Percentiles rank a stretch among this genome's conserved stretches.
phyloP scores from a whole-genome alignment of 2,797 vertebrate genomes.

The Trematomus bernacchii region DNA sequence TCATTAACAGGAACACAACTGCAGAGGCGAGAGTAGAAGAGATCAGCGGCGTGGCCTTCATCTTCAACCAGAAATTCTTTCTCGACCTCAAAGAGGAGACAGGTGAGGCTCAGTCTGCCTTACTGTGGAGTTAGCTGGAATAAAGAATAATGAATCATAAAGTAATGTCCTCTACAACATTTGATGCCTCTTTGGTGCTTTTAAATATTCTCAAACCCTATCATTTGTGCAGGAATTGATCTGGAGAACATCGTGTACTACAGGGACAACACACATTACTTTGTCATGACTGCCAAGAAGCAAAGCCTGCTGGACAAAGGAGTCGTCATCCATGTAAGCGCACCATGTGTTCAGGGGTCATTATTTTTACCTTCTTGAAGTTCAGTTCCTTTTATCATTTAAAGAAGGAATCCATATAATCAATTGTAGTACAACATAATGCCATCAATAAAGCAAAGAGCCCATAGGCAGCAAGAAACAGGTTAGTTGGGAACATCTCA shows the following conservation, averaged over 20 bases:
- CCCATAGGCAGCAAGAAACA: background rate
- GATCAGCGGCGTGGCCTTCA: slow-evolving; percentile 98
- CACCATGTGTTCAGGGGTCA: background rate
- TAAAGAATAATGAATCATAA: background rate
- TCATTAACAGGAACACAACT: slow-evolving; percentile 97
- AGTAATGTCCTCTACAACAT: background rate
- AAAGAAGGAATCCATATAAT: background rate
- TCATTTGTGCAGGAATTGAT: slow-evolving; percentile 89
- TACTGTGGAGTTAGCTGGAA: background rate
- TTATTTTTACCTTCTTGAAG: background rate
- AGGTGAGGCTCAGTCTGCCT: slow-evolving; percentile 78
- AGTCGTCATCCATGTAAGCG: slow-evolving; percentile 93
- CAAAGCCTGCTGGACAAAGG: slow-evolving; percentile 97
- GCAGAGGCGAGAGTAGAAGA: slow-evolving; percentile 98
- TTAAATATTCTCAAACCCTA: background rate
- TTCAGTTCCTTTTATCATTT: background rate
- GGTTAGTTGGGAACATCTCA: background rate
- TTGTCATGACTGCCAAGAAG: slow-evolving; percentile 99
- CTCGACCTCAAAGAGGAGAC: slow-evolving; percentile 97
- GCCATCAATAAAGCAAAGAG: background rate
- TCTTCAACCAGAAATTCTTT: slow-evolving; percentile 99
- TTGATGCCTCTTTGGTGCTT: background rate
- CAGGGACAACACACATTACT: slow-evolving; percentile 98
- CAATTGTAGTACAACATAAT: background rate
- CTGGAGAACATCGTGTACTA: slow-evolving; percentile 99